Evolutionary conservation across 1,140 invertebrate genomes (phyloP), one percentile per base, ranked within the genome.

Genomic region (Babylonia areolata): DNA sequence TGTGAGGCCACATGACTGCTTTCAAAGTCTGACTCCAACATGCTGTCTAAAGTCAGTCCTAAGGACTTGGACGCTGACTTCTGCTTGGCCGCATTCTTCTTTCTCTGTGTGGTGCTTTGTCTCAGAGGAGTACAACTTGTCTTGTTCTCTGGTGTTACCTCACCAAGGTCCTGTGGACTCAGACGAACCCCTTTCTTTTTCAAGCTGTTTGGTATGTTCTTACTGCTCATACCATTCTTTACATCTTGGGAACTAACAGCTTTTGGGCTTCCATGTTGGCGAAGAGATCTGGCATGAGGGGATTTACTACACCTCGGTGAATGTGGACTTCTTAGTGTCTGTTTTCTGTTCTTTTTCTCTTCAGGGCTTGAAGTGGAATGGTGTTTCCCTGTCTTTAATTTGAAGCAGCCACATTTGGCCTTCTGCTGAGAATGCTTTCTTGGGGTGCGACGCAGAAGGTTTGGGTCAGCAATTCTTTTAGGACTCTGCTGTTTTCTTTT

Each of bases 101-200:
- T 91, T 39, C 88, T 87, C 64, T 92, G 90, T 35, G 91, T 90
- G 15, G 91, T 90, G 46, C 89, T 91, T 28, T 86, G 87, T 77
- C 89, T 88, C 17, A 54, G 46, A 28, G 87, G 87, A 1, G 79
- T 84, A 12, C 17, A 42, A 40, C 73, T 79, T n/a, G 37, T 87
- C 46, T 85, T 85, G 35, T 69, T 85, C 20, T 90, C 87, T 84
- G 90, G 89, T 23, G 91, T 91, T 82, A 90, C 87, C 78, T 90
- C 90, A 33, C 87, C 88, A 1, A 84, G 17, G 51, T 85, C 82
- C 40, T 84, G 82, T 0, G 82, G 82, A 40, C 81, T 84, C n/a
- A 73, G 81, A 17, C 33, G 17, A 31, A 11, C 40, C 31, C 37
- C n/a, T 51, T 73, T 37, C n/a, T 35, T 35, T 35, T 73, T 35